Percentiles rank a stretch among this genome's conserved stretches.
Evolutionary conservation across 1,140 invertebrate genomes (phyloP).

Genomic region (Chrysomallon squamiferum): DNA sequence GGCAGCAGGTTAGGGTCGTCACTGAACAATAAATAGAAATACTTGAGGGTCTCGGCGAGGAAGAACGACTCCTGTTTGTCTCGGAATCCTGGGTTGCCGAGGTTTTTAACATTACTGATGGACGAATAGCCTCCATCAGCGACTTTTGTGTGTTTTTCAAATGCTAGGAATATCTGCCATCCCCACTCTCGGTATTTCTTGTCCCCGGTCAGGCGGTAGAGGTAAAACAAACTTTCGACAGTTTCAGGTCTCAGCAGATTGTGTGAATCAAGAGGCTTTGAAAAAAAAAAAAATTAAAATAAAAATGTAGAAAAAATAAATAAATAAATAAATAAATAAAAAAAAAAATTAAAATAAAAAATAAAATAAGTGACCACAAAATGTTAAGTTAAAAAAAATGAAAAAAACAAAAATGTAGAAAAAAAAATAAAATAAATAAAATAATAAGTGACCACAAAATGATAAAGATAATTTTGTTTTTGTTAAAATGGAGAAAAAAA

Average conservation of each 20-base stretch:
- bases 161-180: conserved; percentile 83
- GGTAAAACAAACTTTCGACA: conserved; percentile 94
- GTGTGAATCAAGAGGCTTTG: conserved; percentile 89
- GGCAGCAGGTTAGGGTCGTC: conserved; percentile 86
- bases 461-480: too few relatives aligned
- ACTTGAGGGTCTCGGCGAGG: conserved; percentile 98
- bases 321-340: too few relatives aligned
- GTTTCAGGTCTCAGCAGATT: conserved; percentile 97
- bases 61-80: conserved; percentile 85
- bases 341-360: too few relatives aligned
- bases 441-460: too few relatives aligned
- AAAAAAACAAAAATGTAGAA: too few relatives aligned
- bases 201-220: conserved; percentile 95
- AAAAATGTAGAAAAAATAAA: not conserved
- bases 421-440: too few relatives aligned
- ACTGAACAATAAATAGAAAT: conserved; percentile 96
- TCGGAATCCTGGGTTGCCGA: conserved; percentile 70
- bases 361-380: too few relatives aligned
- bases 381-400: too few relatives aligned
- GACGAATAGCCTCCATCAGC: conserved; percentile 88
- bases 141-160: conserved; percentile 93
- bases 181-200: conserved; percentile 97
- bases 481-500: too few relatives aligned
- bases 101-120: conserved; percentile 89
- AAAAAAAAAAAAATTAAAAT: conserved; percentile 11